Percentiles rank a stretch among this genome's conserved stretches.
Conservation (phyloP, 1,140 invertebrate species). For the Drosophila watanabei region DNA sequence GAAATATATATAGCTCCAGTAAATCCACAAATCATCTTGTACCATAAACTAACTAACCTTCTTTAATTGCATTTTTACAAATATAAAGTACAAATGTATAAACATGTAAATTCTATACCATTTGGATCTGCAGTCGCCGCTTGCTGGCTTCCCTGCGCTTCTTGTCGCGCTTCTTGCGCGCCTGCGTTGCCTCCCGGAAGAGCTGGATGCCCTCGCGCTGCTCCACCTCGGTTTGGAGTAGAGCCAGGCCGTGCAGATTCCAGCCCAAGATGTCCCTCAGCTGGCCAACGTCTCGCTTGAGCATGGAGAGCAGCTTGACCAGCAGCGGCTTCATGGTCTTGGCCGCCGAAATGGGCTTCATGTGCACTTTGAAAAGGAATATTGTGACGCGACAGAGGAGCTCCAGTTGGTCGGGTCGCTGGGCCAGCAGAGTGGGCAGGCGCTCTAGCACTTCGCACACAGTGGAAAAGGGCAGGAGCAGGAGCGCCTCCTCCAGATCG, state of each 20-base stretch:
- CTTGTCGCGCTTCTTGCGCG: constrained; percentile 89
- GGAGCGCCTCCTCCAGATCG: constrained; percentile 95
- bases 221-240: constrained; percentile 92
- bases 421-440: constrained; percentile 89
- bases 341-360: constrained; percentile 92
- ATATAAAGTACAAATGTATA: not conserved
- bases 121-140: constrained; percentile 85
- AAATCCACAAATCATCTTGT: constrained; percentile 12
- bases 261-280: constrained; percentile 93
- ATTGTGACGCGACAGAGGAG: constrained; percentile 91
- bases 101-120: constrained; percentile 29
- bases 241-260: constrained; percentile 94
- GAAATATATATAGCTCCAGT: constrained; percentile 20
- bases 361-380: constrained; percentile 94
- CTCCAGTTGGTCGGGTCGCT: constrained; percentile 90
- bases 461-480: constrained; percentile 93
- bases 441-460: constrained; percentile 92
- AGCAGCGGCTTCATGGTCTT: constrained; percentile 90
- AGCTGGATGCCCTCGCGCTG: constrained; percentile 92
- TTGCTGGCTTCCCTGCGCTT: constrained; percentile 91
- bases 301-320: constrained; percentile 69
- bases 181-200: constrained; percentile 92
- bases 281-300: constrained; percentile 64
- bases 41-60: constrained; percentile 15
- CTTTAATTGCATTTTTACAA: constrained; percentile 30